These are phyloP conservation scores for Neofelis nebulosa DNA, from an alignment of 2,113 vertebrate species.

Conservation along the genomic window DNA sequence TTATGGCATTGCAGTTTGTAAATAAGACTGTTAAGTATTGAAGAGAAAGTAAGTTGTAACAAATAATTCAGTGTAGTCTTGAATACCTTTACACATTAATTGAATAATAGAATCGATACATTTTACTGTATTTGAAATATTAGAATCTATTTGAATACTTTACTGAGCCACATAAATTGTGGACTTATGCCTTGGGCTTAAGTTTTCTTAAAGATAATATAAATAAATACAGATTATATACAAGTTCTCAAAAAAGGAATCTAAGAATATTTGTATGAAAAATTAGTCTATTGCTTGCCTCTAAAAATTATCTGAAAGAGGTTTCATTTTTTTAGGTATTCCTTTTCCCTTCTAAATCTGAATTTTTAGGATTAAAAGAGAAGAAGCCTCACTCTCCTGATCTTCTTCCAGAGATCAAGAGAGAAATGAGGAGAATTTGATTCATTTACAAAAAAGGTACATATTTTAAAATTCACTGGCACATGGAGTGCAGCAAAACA, in stretches of 20 bases:
- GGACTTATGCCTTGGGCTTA: not conserved
- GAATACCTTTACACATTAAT: not conserved
- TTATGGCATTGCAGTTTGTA: not conserved
- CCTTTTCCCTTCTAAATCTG: not conserved
- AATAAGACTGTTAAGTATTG: not conserved
- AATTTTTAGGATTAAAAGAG: not conserved
- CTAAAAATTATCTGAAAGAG: not conserved
- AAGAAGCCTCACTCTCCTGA: not conserved
- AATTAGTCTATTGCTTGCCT: not conserved
- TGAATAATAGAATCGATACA: not conserved
- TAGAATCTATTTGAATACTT: not conserved
- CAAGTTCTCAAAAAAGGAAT: not conserved
- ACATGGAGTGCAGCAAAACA: not conserved
- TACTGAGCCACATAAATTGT: not conserved
- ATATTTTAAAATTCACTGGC: not conserved
- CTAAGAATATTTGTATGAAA: not conserved
- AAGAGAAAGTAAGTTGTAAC: not conserved
- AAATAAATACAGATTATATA: not conserved
- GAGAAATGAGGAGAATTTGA: not conserved
- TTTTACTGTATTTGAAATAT: constrained; percentile 6
- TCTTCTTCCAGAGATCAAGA: not conserved
- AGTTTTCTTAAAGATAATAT: constrained; percentile 10
- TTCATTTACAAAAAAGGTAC: not conserved
- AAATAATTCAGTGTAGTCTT: not conserved
- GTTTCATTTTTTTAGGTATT: not conserved